These are phyloP conservation scores for Himalopsyche kuldschensis DNA, from an alignment of 2,888 invertebrate species.

Conservation along the genomic window DNA sequence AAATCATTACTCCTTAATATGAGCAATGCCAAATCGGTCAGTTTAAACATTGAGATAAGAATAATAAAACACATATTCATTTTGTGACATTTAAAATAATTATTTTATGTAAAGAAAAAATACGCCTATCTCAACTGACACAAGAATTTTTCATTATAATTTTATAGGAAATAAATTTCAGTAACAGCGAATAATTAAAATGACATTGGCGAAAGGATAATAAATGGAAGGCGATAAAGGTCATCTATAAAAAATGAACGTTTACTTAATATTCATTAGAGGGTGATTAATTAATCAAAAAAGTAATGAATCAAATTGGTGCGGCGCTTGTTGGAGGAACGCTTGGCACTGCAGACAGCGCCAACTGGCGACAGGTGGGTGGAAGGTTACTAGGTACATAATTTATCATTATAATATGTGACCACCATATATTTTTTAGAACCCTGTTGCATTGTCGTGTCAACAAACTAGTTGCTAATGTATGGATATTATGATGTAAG, in stretches of 20 bases:
- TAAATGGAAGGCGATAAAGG: background rate
- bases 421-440: background rate
- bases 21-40: no score
- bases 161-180: background rate
- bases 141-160: background rate
- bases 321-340: slow-evolving; percentile 20
- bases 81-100: no score
- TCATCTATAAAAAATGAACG: slow-evolving; percentile 19
- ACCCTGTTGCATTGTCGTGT: background rate
- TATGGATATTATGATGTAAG: background rate
- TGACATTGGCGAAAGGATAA: background rate
- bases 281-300: slow-evolving; percentile 33
- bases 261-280: slow-evolving; percentile 35
- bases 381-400: slow-evolving; percentile 1
- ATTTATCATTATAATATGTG: slow-evolving; percentile 23
- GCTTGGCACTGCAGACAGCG: slow-evolving; percentile 4
- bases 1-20: no score
- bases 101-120: background rate
- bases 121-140: background rate
- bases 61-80: no score
- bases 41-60: no score
- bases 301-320: slow-evolving; percentile 35
- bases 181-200: background rate
- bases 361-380: background rate
- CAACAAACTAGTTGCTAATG: background rate